phyloP scores from a whole-genome alignment of 2,888 invertebrate species.

The Balanococcus diminutus region DNA sequence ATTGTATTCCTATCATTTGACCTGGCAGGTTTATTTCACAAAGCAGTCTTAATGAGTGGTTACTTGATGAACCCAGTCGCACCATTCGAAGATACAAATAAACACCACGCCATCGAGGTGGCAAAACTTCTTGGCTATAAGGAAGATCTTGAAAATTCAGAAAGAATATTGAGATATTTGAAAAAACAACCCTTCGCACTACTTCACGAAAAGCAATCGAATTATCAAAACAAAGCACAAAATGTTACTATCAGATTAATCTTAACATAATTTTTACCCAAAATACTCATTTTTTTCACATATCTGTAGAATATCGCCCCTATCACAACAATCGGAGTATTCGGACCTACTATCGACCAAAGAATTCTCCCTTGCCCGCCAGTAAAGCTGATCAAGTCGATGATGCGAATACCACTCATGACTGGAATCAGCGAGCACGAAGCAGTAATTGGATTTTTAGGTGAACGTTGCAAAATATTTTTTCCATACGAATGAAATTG shows the following conservation, averaged over 20 bases:
- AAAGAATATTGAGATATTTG: background rate
- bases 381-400: background rate
- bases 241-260: background rate
- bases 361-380: background rate
- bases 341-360: background rate
- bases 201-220: background rate
- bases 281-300: background rate
- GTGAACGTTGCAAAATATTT: background rate
- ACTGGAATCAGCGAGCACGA: background rate
- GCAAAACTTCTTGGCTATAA: background rate
- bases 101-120: background rate
- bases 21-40: background rate
- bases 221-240: background rate
- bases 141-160: background rate
- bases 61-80: background rate
- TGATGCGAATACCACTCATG: background rate
- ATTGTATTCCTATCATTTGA: no score
- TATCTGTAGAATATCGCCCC: background rate
- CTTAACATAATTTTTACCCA: background rate
- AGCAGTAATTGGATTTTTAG: background rate
- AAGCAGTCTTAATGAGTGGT: background rate
- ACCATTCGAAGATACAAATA: background rate
- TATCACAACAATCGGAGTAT: background rate
- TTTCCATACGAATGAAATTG: background rate
- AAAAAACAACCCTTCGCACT: background rate